Percentiles rank a stretch among this genome's conserved stretches.
These are phyloP conservation scores for Montipora capitata DNA, from an alignment of 92 coral and sea anemone species.

Conservation along the genomic window DNA sequence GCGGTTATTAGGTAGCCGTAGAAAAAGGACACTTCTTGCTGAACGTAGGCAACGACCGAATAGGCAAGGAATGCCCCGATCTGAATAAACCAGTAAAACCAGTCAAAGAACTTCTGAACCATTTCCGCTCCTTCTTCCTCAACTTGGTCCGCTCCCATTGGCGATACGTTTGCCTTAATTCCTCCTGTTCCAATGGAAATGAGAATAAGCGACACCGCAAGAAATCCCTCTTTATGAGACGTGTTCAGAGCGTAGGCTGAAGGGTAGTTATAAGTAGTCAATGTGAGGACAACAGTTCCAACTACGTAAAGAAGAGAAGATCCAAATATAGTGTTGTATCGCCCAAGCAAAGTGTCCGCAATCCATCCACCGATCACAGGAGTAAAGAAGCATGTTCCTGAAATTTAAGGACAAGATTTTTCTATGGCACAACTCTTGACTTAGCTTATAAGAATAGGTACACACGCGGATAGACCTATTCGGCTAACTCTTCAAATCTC, in stretches of 20 bases:
- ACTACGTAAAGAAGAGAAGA: conserved; percentile 81
- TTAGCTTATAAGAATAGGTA: too few relatives aligned
- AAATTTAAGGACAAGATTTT: background rate
- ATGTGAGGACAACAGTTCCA: conserved; percentile 75
- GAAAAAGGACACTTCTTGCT: conserved; percentile 83
- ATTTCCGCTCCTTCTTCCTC: conserved; percentile 81
- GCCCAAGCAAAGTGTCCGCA: conserved; percentile 86
- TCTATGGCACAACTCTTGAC: too few relatives aligned
- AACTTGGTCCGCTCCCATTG: conserved; percentile 98
- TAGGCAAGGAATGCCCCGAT: conserved; percentile 87
- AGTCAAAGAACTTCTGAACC: conserved; percentile 91
- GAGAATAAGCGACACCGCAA: conserved; percentile 76
- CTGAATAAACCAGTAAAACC: conserved; percentile 99
- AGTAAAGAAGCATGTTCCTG: conserved; percentile 91
- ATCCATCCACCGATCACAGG: conserved; percentile 98
- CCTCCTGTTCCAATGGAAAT: conserved; percentile 97
- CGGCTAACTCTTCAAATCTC: too few relatives aligned
- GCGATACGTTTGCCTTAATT: conserved; percentile 94
- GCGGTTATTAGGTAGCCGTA: conserved; percentile 86
- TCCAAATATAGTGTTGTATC: conserved; percentile 83
- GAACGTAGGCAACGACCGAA: conserved; percentile 89
- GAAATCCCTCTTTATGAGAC: conserved; percentile 43
- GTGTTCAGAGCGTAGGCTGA: conserved; percentile 12
- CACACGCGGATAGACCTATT: too few relatives aligned
- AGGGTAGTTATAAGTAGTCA: conserved; percentile 2